Percentiles rank a stretch among this genome's conserved stretches.
phyloP scores from a whole-genome alignment of 2,797 vertebrate genomes.

The Lithobates pipiens region DNA sequence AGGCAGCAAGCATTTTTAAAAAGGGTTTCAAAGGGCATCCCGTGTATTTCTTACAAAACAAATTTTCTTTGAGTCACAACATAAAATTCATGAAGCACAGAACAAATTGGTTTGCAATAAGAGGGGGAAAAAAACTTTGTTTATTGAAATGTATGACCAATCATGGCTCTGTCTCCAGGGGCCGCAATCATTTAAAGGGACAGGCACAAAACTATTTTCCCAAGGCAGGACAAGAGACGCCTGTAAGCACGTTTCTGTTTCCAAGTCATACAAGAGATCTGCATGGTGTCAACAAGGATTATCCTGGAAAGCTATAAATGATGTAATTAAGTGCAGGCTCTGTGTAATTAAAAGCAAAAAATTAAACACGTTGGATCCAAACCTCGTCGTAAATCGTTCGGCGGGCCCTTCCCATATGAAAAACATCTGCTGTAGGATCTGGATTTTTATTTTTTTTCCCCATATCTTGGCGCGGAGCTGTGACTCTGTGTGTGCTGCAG shows the following conservation, averaged over 20 bases:
- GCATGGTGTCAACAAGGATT: conserved; percentile 61
- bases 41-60: neutral
- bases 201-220: conserved; percentile 13
- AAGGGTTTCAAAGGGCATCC: too few relatives aligned
- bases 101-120: conserved; percentile 10
- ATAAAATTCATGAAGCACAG: neutral
- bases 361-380: conserved; percentile 61
- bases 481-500: conserved; percentile 46
- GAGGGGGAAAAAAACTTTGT: neutral
- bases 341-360: conserved; percentile 62
- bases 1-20: too few relatives aligned
- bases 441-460: conserved; percentile 24
- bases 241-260: conserved; percentile 12
- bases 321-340: conserved; percentile 60
- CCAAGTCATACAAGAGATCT: conserved; percentile 55
- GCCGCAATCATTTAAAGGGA: conserved; percentile 49
- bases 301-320: conserved; percentile 62
- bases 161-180: neutral
- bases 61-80: neutral
- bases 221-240: conserved; percentile 9
- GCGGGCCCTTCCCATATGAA: conserved; percentile 61
- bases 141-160: conserved; percentile 14
- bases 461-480: conserved; percentile 41
- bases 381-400: conserved; percentile 59
- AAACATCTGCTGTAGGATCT: conserved; percentile 56